Base-by-base conservation (phyloP, 23 tunicate species). In the Halocynthia aurantium region DNA sequence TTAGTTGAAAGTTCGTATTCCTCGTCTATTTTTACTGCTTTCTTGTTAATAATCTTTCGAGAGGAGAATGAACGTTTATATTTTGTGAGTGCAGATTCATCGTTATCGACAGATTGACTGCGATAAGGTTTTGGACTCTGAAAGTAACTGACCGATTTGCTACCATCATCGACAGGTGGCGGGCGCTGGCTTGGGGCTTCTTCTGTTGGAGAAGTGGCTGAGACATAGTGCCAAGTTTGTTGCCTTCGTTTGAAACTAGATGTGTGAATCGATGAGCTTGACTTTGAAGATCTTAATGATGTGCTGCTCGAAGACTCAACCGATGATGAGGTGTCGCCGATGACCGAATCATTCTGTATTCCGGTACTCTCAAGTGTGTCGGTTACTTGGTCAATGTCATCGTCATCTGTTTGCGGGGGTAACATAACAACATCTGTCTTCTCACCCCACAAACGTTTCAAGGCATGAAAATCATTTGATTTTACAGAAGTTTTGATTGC, bases 371-470 rank as follows among this genome's bases (percentile, higher is more conserved):
- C 70, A 65, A 49, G 22, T 65, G 10, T 65, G 31, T 65, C 70
- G 19, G 70, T 5, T 65, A 49, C 22, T 65, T 11, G 9, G 31
- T 65, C 70, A 11, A 15, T 8, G 9, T 40, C 15, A 65, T 65
- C 31, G 31, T 22, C 31, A 8, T 40, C 17, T 53, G 79, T 19
- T 52, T 50, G 17, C 6, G 67, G 79, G 11, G 79, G 54, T 20
- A 75, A 75, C 13, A 56, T 77, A 51, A 77, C 83, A 15, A 70
- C 54, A 40, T 69, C 51, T 49, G 80, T 40, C 72, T 82, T 87
- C 8, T 19, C 52, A 82, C 72, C 82, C 86, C 86, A 87, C 86
- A 87, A 82, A 22, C 81, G 84, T 56, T 67, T 82, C n/a, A 87
- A 55, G 19, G 78, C 68, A 31, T 80, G 83, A 53, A 87, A 76